Conservation (phyloP, 1,140 invertebrate genomes). For the Drosophila nigrodunni region DNA sequence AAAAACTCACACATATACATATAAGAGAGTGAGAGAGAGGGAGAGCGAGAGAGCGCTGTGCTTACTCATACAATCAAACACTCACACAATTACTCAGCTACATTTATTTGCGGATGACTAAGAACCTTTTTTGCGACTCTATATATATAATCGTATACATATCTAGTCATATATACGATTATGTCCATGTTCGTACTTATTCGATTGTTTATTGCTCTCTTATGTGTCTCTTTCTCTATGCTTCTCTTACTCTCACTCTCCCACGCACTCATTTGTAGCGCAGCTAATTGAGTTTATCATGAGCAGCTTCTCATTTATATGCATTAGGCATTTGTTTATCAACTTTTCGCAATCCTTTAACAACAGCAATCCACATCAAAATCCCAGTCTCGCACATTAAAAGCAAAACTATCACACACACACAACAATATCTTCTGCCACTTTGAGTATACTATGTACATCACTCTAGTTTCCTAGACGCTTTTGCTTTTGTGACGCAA, state of each 20-base stretch:
- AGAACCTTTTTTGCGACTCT: constrained; percentile 53
- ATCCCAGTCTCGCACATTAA: constrained; percentile 48
- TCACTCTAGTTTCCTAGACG: constrained; percentile 49
- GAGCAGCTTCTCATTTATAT: constrained; percentile 24
- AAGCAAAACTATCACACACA: constrained; percentile 31
- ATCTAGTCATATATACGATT: constrained; percentile 1
- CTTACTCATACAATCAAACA: constrained; percentile 37
- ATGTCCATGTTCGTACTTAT: constrained; percentile 4
- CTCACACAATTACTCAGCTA: constrained; percentile 61
- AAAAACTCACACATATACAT: constrained; percentile 63
- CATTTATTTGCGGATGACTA: constrained; percentile 75
- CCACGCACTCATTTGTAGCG: constrained; percentile 15
- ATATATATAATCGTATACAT: neutral
- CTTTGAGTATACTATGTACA: constrained; percentile 44
- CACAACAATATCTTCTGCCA: constrained; percentile 37
- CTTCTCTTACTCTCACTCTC: neutral
- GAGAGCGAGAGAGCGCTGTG: constrained; percentile 6
- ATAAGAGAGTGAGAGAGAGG: neutral
- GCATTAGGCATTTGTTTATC: constrained; percentile 44
- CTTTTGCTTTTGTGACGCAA: constrained; percentile 67
- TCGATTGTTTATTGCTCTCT: constrained; percentile 35
- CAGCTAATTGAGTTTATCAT: constrained; percentile 48
- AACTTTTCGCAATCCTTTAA: constrained; percentile 46
- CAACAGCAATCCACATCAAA: constrained; percentile 18
- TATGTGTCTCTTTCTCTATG: constrained; percentile 32